These are phyloP conservation scores for Ormyrus rosae DNA, from an alignment of 2,888 invertebrate genomes.

Conservation along the genomic window DNA sequence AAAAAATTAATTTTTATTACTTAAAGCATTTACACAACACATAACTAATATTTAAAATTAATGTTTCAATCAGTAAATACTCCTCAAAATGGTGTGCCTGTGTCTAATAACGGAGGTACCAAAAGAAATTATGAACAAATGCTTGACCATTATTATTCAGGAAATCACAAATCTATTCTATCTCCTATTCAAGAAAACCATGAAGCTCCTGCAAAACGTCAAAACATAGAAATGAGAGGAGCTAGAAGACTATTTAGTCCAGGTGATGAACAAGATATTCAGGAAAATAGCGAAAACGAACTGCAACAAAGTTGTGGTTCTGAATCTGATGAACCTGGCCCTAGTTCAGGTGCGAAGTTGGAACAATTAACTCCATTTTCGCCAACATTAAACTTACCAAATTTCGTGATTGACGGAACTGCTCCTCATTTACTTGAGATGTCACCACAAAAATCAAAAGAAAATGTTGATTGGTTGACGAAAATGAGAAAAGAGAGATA, in stretches of 20 bases:
- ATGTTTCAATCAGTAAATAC: conserved; percentile 32
- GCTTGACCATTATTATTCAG: conserved; percentile 28
- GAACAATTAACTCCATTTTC: conserved; percentile 72
- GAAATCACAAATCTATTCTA: conserved; percentile 66
- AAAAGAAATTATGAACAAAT: conserved; percentile 50
- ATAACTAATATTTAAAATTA: no score
- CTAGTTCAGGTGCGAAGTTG: conserved; percentile 60
- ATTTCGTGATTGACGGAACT: conserved; percentile 85
- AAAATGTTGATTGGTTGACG: conserved; percentile 85
- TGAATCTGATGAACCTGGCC: conserved; percentile 66
- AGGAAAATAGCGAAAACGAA: neutral
- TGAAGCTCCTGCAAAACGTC: conserved; percentile 72
- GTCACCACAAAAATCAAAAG: conserved; percentile 83
- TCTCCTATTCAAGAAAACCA: conserved; percentile 72
- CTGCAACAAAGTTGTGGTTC: conserved; percentile 56
- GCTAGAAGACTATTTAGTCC: conserved; percentile 78
- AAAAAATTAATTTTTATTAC: neutral
- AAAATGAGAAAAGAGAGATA: conserved; percentile 73
- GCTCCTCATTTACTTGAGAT: conserved; percentile 83
- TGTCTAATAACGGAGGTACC: neutral
- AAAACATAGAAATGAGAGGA: conserved; percentile 74
- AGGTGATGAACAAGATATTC: conserved; percentile 8
- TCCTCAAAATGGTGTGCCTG: conserved; percentile 12
- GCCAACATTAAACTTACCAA: conserved; percentile 85
- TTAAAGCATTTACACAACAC: neutral